phyloP scores from a whole-genome alignment of 2,797 vertebrate species.

The Tapirus indicus region DNA sequence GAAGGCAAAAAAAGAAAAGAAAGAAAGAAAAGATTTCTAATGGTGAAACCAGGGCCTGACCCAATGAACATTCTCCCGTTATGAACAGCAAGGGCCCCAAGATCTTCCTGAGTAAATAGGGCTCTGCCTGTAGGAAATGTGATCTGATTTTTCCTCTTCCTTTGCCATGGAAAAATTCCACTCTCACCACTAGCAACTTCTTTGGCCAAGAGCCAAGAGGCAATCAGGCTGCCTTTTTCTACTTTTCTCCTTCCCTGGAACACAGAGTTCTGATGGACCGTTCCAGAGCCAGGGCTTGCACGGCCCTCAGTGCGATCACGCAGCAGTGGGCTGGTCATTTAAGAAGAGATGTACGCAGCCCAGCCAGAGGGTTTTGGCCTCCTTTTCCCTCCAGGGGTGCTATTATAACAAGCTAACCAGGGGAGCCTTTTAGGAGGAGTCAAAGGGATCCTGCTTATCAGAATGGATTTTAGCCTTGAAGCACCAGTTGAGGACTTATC shows the following conservation, averaged over 20 bases:
- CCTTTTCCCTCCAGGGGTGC: neutral
- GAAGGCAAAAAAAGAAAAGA: neutral
- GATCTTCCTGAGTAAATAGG: slow-evolving; percentile 72
- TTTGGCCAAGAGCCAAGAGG: slow-evolving; percentile 61
- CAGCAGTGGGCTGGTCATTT: neutral
- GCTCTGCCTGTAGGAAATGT: slow-evolving; percentile 72
- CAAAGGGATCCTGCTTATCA: neutral
- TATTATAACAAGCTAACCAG: neutral
- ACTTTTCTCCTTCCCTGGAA: neutral
- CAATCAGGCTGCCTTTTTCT: slow-evolving; percentile 38
- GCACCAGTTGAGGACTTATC: neutral
- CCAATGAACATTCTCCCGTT: neutral
- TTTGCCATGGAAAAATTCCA: slow-evolving; percentile 80
- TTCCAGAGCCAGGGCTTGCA: neutral
- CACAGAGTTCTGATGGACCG: neutral
- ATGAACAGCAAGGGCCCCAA: slow-evolving; percentile 33
- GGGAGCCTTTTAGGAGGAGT: neutral
- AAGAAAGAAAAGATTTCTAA: neutral
- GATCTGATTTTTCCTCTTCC: slow-evolving; percentile 80
- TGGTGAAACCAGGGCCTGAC: slow-evolving; percentile 5
- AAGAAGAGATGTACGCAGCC: neutral
- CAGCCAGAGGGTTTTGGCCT: neutral
- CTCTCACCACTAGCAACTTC: slow-evolving; percentile 32
- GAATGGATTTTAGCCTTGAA: slow-evolving; percentile 30
- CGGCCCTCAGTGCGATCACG: neutral